Conservation (phyloP, 2,113 vertebrate genomes). For the Speoplatyrhinus poulsoni region DNA sequence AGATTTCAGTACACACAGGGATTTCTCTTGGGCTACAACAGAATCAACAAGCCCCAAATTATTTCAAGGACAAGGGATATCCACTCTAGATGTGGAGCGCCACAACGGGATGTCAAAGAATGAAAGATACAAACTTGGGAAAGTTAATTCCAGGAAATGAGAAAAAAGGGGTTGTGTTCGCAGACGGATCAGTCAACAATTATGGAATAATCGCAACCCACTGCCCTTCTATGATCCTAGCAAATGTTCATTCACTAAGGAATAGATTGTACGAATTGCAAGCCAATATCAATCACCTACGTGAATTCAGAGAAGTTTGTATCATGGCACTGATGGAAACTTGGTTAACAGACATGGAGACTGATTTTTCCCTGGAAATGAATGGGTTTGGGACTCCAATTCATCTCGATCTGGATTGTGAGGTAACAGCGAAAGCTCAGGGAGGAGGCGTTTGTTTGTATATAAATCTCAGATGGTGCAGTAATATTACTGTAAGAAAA, state of each 20-base stretch:
- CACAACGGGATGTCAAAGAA: neutral
- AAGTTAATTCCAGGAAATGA: neutral
- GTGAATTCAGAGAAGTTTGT: neutral
- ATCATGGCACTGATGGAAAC: neutral
- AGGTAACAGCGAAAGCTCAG: neutral
- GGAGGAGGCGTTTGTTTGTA: conserved; percentile 2
- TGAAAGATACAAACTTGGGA: neutral
- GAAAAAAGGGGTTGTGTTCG: too few species aligned
- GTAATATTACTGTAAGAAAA: conserved; percentile 7
- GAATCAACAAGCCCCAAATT: too few species aligned
- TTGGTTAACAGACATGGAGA: neutral
- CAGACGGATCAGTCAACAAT: too few species aligned
- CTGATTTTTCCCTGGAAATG: conserved; percentile 9
- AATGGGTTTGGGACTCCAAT: too few species aligned
- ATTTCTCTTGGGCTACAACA: too few species aligned
- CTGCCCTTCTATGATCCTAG: neutral
- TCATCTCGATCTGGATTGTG: neutral
- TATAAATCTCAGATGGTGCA: conserved; percentile 9
- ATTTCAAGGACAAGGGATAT: too few species aligned
- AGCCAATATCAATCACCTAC: neutral
- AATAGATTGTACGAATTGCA: neutral
- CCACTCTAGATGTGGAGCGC: neutral
- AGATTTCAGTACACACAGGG: neutral
- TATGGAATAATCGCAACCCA: neutral
- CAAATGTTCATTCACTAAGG: neutral